phyloP scores from a whole-genome alignment of 2,113 vertebrate species.

The Sclerurus mexicanus region DNA sequence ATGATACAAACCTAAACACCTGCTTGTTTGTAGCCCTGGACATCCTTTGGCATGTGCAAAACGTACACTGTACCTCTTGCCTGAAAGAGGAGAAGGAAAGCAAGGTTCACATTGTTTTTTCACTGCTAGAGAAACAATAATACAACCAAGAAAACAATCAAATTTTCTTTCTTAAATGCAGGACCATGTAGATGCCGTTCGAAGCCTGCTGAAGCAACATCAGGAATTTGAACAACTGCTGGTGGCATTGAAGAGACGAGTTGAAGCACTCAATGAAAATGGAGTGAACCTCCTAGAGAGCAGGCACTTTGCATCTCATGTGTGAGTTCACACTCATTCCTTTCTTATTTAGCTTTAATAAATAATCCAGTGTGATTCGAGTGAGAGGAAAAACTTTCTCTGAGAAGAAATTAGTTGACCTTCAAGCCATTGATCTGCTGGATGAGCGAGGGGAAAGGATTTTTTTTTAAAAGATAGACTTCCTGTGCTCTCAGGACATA shows the following conservation, averaged over 20 bases:
- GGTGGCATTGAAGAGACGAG: constrained; percentile 70
- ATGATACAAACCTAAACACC: neutral
- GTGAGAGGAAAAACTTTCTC: neutral
- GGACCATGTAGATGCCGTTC: constrained; percentile 81
- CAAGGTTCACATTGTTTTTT: neutral
- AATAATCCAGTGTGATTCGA: neutral
- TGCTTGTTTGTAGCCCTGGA: neutral
- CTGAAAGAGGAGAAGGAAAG: neutral
- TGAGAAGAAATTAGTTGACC: neutral
- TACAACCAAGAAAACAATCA: neutral
- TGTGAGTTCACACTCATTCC: constrained; percentile 54
- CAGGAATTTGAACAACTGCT: constrained; percentile 80
- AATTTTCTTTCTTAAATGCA: constrained; percentile 39
- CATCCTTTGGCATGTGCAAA: neutral
- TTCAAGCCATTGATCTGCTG: neutral
- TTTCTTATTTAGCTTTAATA: neutral
- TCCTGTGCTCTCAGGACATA: neutral
- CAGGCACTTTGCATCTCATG: constrained; percentile 69
- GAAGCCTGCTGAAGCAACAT: constrained; percentile 79
- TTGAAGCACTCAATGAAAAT: constrained; percentile 66
- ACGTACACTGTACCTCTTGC: neutral
- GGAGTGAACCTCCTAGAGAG: constrained; percentile 71
- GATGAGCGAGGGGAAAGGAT: fast-evolving
- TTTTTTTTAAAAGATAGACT: neutral
- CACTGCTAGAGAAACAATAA: neutral